These are phyloP conservation scores for Cyprinella venusta DNA, from an alignment of 2,797 vertebrate species.

Conservation along the genomic window DNA sequence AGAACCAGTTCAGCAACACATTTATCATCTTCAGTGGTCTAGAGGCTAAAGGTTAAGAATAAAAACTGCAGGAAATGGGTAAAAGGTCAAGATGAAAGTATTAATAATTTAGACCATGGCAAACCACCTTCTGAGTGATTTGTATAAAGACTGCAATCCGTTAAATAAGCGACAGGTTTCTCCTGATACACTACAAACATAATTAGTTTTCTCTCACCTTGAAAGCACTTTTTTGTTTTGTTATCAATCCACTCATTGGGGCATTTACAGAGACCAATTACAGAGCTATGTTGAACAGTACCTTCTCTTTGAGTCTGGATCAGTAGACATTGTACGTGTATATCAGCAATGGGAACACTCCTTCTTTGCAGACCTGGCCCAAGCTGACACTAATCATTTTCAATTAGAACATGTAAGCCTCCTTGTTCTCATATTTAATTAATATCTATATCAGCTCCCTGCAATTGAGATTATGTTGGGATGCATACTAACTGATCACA, in stretches of 20 bases:
- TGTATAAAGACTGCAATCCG: background rate
- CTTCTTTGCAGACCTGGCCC: background rate
- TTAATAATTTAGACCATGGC: conserved; percentile 3
- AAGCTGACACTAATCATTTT: conserved; percentile 19
- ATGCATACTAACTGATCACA: conserved; percentile 32
- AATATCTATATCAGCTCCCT: conserved; percentile 7
- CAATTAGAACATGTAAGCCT: conserved; percentile 32
- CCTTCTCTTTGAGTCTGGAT: conserved; percentile 11
- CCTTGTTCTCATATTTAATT: conserved; percentile 38
- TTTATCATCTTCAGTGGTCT: conserved; percentile 23
- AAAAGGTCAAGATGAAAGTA: background rate
- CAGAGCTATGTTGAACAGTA: background rate
- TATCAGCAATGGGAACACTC: conserved; percentile 5
- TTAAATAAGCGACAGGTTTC: background rate
- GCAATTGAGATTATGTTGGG: background rate
- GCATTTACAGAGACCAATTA: conserved; percentile 22
- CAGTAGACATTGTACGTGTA: background rate
- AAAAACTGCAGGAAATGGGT: background rate
- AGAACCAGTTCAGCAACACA: conserved; percentile 7
- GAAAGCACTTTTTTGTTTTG: background rate
- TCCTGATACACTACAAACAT: background rate
- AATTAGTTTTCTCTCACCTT: background rate
- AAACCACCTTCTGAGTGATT: background rate
- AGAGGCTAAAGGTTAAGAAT: conserved; percentile 1
- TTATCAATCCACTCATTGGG: background rate